Percentiles rank a stretch among this genome's conserved stretches.
These are phyloP conservation scores for Drosophila prostipennis DNA, from an alignment of 2,888 invertebrate genomes.

Conservation along the genomic window DNA sequence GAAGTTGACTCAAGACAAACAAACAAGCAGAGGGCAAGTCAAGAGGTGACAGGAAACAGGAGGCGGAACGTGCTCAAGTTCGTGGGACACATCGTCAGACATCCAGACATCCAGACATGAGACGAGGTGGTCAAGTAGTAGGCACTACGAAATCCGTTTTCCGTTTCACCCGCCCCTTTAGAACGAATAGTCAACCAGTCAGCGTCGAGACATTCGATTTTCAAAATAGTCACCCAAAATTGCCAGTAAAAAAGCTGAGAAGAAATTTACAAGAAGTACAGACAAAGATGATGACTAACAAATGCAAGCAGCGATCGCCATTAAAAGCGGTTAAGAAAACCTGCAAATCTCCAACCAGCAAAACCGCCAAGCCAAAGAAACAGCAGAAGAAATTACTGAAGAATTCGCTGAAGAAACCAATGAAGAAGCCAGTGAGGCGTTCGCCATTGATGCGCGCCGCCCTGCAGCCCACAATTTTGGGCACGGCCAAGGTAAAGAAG, in stretches of 20 bases:
- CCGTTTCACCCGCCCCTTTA: neutral
- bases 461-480: neutral
- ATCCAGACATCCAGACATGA: neutral
- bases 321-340: neutral
- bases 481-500: neutral
- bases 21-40: constrained; percentile 34
- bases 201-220: constrained; percentile 9
- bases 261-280: neutral
- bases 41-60: constrained; percentile 40
- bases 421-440: too few species aligned
- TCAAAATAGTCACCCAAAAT: constrained; percentile 11
- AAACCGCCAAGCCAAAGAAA: neutral
- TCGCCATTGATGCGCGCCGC: neutral
- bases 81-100: constrained; percentile 20
- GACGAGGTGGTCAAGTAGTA: constrained; percentile 7
- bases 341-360: neutral
- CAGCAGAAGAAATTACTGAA: neutral
- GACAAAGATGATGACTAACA: neutral
- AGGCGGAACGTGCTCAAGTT: constrained; percentile 55
- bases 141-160: constrained; percentile 2
- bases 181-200: constrained; percentile 4
- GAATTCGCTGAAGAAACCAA: too few species aligned
- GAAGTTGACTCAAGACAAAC: constrained; percentile 31
- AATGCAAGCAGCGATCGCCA: constrained; percentile 3
- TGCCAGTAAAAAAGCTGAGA: neutral